Evolutionary conservation across 2,888 invertebrate species (phyloP).

Genomic region (Lottia gigantea): DNA sequence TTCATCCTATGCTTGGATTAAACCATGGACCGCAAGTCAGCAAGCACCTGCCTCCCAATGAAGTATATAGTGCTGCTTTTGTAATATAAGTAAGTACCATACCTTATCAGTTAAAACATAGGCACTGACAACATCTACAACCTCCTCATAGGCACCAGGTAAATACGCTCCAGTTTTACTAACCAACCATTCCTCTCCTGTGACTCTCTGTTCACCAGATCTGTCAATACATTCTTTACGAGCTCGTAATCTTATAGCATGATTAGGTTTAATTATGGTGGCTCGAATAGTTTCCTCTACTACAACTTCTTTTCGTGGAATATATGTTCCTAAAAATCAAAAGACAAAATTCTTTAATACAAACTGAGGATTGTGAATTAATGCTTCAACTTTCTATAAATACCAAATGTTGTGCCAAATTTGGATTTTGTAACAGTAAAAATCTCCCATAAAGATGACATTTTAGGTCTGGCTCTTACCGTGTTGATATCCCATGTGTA

Average conservation of each 20-base stretch:
- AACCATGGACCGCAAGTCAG: no score
- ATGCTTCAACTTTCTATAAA: no score
- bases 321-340: constrained; percentile 67
- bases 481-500: no score
- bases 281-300: constrained; percentile 69
- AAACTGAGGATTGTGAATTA: no score
- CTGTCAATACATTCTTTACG: constrained; percentile 68
- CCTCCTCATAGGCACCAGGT: constrained; percentile 71
- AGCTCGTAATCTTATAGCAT: constrained; percentile 70
- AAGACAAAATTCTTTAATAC: no score
- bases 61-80: no score
- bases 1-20: no score
- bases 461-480: no score
- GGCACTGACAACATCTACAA: constrained; percentile 70
- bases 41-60: no score
- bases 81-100: constrained; percentile 9
- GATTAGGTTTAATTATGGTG: constrained; percentile 69
- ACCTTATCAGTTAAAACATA: constrained; percentile 71
- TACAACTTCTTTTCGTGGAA: constrained; percentile 70
- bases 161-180: constrained; percentile 70
- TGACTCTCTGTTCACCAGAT: constrained; percentile 49
- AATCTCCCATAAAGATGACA: no score
- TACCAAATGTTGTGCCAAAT: no score
- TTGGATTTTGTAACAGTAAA: no score
- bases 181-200: constrained; percentile 71